Evolutionary conservation across 2,888 invertebrate species (phyloP).

Genomic region (Andrena haemorrhoa): DNA sequence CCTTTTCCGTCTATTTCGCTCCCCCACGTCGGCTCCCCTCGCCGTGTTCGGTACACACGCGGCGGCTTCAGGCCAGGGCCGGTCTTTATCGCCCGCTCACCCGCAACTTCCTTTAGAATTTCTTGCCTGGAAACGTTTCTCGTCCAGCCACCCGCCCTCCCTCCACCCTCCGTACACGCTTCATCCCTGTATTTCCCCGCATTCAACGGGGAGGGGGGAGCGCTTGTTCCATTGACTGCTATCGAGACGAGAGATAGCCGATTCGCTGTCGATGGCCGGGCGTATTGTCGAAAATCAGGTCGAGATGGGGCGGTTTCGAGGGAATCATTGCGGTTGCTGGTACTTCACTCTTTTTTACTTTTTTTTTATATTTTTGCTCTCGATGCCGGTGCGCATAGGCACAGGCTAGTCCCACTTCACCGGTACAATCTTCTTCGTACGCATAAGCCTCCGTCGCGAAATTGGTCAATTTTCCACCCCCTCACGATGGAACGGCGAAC

Average conservation of each 20-base stretch:
- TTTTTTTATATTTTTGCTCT: background rate
- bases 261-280: constrained; percentile 23
- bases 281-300: constrained; percentile 39
- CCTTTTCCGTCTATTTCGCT: constrained; percentile 33
- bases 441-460: constrained; percentile 13
- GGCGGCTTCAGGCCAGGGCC: constrained; percentile 58
- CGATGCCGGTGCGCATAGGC: background rate
- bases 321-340: constrained; percentile 13
- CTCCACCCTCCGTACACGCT: background rate
- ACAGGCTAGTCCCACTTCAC: background rate
- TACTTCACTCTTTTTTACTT: background rate
- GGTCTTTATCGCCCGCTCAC: constrained; percentile 52
- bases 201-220: background rate
- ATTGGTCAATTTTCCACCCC: constrained; percentile 46
- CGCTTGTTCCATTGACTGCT: constrained; percentile 6
- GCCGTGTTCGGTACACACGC: constrained; percentile 41
- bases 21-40: constrained; percentile 26
- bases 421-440: background rate
- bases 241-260: constrained; percentile 24
- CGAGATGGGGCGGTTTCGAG: constrained; percentile 16
- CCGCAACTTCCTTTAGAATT: constrained; percentile 59
- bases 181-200: background rate
- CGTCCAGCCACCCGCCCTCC: constrained; percentile 1
- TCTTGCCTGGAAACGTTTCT: constrained; percentile 43
- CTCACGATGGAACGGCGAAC: constrained; percentile 21